Base-by-base conservation (phyloP, 2,888 invertebrate species). In the Spialia ferax region DNA sequence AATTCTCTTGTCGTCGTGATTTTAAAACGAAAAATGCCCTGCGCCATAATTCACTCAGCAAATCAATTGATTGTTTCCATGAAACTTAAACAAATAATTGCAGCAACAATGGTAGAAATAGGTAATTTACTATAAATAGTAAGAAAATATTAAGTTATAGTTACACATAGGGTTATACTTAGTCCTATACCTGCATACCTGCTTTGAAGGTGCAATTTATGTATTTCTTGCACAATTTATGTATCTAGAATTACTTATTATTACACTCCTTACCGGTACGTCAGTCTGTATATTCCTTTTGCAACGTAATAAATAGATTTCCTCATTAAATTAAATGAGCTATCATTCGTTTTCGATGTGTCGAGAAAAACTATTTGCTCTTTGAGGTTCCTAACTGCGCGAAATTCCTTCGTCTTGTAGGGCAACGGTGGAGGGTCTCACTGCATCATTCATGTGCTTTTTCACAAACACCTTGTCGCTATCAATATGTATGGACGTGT, bases 401-500 rank as follows among this genome's bases (percentile, higher is more conserved):
- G 84, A 88, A 88, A 93, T 93, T 88, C 93, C 79, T 83, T 88
- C 81, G 85, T 84, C 87, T 84, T 91, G 91, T 91, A 87, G 87
- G 83, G 88, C 85, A 76, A 79, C 76, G 76, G 80, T 74, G 86
- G 89, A 79, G 80, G 88, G 88, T 89, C 89, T 85, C 91, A 82
- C 91, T 93, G 91, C 88, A 93, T 93, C 88, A 93, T 93, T 93
- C 91, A 93, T 89, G 79, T 66, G 82, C 84, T 93, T 93, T 93
- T 93, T 93, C 84, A 82, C 77, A 78, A 83, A 90, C 93, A 92
- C 91, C 91, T 89, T 87, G 85, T 86, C 77, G 76, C 83, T 89
- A 88, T 91, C 87, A 89, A 89, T 92, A 90, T 92, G 89, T 90
- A 92, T 90, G 85, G 74, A 69, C 72, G 74, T 80, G 82, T 87